phyloP scores from a whole-genome alignment of 2,888 invertebrate genomes.

The Pristionchus exspectatus region DNA sequence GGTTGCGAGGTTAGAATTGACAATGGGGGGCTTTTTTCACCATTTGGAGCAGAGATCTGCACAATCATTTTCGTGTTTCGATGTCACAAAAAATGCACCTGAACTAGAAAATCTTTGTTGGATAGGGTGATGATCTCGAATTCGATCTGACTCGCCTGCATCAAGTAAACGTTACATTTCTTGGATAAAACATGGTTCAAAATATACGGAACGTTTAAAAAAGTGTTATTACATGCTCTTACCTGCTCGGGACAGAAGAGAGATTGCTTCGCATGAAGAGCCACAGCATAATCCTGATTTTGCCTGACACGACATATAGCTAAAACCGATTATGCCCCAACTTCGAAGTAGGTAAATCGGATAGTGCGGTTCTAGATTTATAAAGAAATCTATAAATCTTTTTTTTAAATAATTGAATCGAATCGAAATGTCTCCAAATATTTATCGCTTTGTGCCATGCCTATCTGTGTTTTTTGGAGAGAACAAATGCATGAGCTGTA shows the following conservation, averaged over 20 bases:
- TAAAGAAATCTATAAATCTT: no score
- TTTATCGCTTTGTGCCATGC: no score
- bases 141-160: slow-evolving; percentile 53
- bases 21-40: slow-evolving; percentile 41
- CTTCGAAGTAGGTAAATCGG: no score
- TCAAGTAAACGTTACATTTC: no score
- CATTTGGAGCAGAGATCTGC: slow-evolving; percentile 48
- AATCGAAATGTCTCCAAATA: no score
- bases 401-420: no score
- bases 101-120: slow-evolving; percentile 38
- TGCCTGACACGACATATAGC: slow-evolving; percentile 6
- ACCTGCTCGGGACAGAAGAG: slow-evolving; percentile 53
- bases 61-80: not conserved
- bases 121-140: slow-evolving; percentile 25
- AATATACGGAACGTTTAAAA: not conserved
- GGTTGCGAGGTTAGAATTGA: not conserved
- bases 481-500: not conserved
- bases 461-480: not conserved
- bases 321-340: no score
- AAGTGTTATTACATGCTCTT: not conserved
- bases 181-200: not conserved
- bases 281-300: slow-evolving; percentile 43
- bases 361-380: no score
- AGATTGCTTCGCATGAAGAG: slow-evolving; percentile 51
- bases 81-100: not conserved